Evolutionary conservation across 2,113 vertebrate genomes (phyloP), one percentile per base, ranked within the genome.

Genomic region (Leuciscus idus): DNA sequence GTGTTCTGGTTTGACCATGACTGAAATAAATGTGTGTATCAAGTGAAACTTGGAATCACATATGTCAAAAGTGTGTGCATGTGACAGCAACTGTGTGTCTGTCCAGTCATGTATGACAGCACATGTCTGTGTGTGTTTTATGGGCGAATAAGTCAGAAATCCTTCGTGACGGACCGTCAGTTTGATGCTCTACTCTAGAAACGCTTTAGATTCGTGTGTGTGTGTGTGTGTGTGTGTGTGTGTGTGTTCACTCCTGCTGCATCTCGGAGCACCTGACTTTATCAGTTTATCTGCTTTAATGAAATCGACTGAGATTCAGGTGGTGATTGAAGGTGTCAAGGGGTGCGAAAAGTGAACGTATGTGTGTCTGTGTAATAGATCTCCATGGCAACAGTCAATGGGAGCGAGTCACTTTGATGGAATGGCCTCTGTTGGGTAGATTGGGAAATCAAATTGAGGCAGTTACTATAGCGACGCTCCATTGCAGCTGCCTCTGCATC

Each of bases 391-490:
- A 94, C 94, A 93, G 92, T 92, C 91, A 92, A 90, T 88, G 91
- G 89, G 89, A 90, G 90, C 86, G 86, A 84, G 89, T 90, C 89
- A 87, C 87, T 28, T 83, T 91, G 90, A 92, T 89, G 89, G 88
- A 89, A 91, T 77, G 87, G 86, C 83, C 91, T 85, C 85, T 87
- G 89, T 86, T 74, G 81, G 70, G 89, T 59, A 74, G 68, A 86
- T 88, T 86, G 87, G 86, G 66, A 87, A 91, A 92, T 90, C 76
- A 84, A 91, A 92, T 89, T 90, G 90, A 93, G 91, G 90, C 93
- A 94, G 93, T 95, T 95, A 93, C 93, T 92, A 93, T 94, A 89
- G 92, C 52, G 85, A 95, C 91, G 83, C 76, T 88, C 87, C 88
- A 88, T 89, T 90, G 91, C 91, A 92, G 92, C 92, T 93, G 89